Evolutionary conservation across 2,797 vertebrate species (phyloP).

Genomic region (Catamblyrhynchus diadema): DNA sequence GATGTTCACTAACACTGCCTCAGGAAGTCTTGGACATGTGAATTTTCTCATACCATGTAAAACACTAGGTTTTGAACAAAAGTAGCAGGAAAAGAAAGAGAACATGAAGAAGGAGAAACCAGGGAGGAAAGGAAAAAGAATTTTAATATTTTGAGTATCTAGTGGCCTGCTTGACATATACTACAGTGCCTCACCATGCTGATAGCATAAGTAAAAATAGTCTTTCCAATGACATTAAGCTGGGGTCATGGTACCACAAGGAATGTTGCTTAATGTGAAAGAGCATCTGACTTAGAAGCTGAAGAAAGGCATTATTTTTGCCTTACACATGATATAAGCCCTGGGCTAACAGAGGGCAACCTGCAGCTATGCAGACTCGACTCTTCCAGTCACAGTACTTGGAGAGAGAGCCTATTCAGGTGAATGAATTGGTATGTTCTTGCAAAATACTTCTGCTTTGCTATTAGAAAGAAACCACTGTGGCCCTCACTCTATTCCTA

Average conservation of each 20-base stretch:
- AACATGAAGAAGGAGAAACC: not conserved
- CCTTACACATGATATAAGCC: not conserved
- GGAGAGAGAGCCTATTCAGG: not conserved
- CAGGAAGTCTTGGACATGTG: not conserved
- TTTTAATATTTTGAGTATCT: not conserved
- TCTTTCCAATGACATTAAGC: not conserved
- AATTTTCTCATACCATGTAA: not conserved
- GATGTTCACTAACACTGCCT: not conserved
- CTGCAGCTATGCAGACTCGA: not conserved
- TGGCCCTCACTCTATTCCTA: not conserved
- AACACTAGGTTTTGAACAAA: not conserved
- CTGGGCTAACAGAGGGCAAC: not conserved
- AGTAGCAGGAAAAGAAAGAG: not conserved
- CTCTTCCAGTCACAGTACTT: not conserved
- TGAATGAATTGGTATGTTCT: not conserved
- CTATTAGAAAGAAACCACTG: not conserved
- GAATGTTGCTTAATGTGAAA: not conserved
- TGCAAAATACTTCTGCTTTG: not conserved
- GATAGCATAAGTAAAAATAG: not conserved
- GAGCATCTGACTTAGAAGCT: not conserved
- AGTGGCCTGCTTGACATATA: not conserved
- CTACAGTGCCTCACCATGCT: not conserved
- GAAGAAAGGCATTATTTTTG: not conserved
- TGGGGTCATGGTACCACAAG: not conserved
- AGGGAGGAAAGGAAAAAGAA: not conserved